phyloP scores from a whole-genome alignment of 2,888 invertebrate species.

The Sturmia bella region DNA sequence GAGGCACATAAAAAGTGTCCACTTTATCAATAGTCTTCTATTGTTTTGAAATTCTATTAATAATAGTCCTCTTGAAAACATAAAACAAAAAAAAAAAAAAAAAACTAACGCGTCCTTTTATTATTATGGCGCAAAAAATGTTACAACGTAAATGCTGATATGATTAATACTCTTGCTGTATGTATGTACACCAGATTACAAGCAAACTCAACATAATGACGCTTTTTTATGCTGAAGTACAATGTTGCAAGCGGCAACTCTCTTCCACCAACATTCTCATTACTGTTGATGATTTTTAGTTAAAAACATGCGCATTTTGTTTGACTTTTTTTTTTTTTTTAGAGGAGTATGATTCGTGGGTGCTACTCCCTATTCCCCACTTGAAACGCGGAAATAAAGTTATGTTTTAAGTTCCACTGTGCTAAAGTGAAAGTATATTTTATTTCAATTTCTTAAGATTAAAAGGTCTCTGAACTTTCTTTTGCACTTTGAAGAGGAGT shows the following conservation, averaged over 20 bases:
- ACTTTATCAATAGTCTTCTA: background rate
- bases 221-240: constrained; percentile 4
- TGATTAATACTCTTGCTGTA: constrained; percentile 32
- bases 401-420: background rate
- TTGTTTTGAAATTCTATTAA: constrained; percentile 21
- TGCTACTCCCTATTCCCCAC: constrained; percentile 1
- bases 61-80: constrained; percentile 4
- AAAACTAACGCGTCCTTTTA: constrained; percentile 51
- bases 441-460: constrained; percentile 46
- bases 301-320: constrained; percentile 73
- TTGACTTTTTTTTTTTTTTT: constrained; percentile 27
- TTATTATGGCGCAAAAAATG: constrained; percentile 55
- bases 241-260: constrained; percentile 25
- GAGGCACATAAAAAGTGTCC: background rate
- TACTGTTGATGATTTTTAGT: constrained; percentile 45
- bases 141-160: constrained; percentile 21
- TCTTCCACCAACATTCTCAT: constrained; percentile 18
- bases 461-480: constrained; percentile 53
- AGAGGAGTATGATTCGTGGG: constrained; percentile 75
- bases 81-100: background rate
- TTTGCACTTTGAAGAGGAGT: constrained; percentile 7
- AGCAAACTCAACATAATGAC: constrained; percentile 4
- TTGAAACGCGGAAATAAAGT: too few species aligned
- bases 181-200: constrained; percentile 42
- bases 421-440: constrained; percentile 58